These are phyloP conservation scores for Meriones unguiculatus DNA, from an alignment of 2,113 vertebrate genomes.

Conservation along the genomic window DNA sequence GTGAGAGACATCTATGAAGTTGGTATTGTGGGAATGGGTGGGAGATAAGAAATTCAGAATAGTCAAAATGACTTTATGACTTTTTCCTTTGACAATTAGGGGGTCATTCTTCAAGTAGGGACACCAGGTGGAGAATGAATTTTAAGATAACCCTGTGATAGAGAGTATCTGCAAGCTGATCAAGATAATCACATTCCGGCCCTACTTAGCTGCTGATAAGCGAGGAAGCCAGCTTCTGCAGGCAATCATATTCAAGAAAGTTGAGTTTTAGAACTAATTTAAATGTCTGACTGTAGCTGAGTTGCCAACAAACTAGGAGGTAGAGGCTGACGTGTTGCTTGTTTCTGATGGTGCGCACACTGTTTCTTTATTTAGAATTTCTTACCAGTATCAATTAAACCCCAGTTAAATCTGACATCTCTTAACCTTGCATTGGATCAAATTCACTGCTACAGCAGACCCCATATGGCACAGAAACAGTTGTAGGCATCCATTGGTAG, in stretches of 20 bases:
- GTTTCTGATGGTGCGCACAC: constrained; percentile 86
- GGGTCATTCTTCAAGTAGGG: background rate
- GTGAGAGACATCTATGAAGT: background rate
- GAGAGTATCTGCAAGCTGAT: constrained; percentile 40
- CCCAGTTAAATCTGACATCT: constrained; percentile 95
- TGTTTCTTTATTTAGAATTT: constrained; percentile 92
- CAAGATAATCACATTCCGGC: constrained; percentile 10
- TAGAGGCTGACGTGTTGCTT: constrained; percentile 84
- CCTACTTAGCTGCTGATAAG: constrained; percentile 72
- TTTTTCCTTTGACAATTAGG: background rate
- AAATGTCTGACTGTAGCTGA: constrained; percentile 80
- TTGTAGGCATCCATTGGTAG: constrained; percentile 91
- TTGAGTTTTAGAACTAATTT: constrained; percentile 86
- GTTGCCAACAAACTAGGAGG: constrained; percentile 83
- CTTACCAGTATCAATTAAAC: constrained; percentile 95
- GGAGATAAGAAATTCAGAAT: background rate
- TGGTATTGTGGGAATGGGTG: background rate
- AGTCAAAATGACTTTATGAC: background rate
- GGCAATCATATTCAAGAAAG: constrained; percentile 24
- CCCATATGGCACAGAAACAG: constrained; percentile 93
- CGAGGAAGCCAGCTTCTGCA: constrained; percentile 64
- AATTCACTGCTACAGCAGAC: constrained; percentile 92
- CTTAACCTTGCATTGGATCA: constrained; percentile 93
- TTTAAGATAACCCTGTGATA: background rate
- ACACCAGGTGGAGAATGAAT: background rate